A percentile compares a stretch with the other conserved stretches of the same genome.
These are phyloP conservation scores for Nothoprocta pentlandii DNA, from an alignment of 2,113 vertebrate species.

Conservation along the genomic window DNA sequence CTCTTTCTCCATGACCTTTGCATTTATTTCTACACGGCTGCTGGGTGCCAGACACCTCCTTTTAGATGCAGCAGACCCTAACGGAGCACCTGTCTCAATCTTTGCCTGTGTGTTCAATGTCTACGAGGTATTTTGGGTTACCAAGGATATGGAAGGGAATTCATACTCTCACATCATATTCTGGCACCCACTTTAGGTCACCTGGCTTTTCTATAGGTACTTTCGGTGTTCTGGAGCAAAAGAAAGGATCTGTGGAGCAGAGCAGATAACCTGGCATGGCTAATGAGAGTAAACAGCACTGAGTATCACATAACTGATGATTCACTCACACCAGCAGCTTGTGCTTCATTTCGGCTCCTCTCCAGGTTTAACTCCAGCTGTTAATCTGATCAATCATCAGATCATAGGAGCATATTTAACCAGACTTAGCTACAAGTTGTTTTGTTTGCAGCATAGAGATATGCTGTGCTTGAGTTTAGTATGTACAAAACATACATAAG, in stretches of 20 bases:
- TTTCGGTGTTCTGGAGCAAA: not conserved
- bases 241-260: not conserved
- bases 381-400: not conserved
- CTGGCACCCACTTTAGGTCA: not conserved
- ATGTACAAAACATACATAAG: not conserved
- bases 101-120: not conserved
- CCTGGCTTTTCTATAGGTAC: not conserved
- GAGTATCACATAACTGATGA: not conserved
- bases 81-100: not conserved
- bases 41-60: not conserved
- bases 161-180: not conserved
- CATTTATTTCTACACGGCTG: not conserved
- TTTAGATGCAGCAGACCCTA: not conserved
- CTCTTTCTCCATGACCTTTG: not conserved
- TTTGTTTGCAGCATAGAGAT: not conserved
- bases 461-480: not conserved
- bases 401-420: not conserved
- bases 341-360: not conserved
- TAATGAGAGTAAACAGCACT: not conserved
- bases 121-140: not conserved
- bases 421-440: not conserved
- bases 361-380: slow-evolving; percentile 3
- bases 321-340: not conserved
- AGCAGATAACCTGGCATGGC: not conserved
- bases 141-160: not conserved